Base-by-base conservation (phyloP, 2,797 vertebrate species). In the Sebastes wilsoni region DNA sequence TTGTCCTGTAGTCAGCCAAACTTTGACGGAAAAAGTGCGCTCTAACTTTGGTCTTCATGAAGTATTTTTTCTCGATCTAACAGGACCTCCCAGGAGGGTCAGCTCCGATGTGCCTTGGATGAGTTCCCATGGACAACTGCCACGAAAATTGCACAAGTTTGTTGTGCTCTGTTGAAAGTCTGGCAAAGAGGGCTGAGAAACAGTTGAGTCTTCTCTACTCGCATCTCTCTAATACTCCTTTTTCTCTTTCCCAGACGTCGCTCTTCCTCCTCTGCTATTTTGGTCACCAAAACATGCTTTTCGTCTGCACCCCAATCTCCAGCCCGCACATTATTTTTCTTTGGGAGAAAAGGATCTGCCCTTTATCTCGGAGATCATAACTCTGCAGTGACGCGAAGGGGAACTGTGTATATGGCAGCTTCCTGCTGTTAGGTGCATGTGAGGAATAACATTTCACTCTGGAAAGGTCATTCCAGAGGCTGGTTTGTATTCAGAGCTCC, bases 111-210 rank as follows among this genome's bases (percentile, higher is more conserved):
- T 79, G 89, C 84, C 34, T 89, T 93, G 94, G 93, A 94, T 66
- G 75, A 85, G 79, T 87, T 95, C 94, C 94, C 90, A 90, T 93
- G 93, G 91, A 95, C 81, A 72, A 75, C 75, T 69, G 92, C 95
- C 94, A 94, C 65, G 22, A 75, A 88, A 88, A 86, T 93, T 96
- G 91, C 93, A 91, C 92, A 95, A 95, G 85, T 90, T 86, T 87
- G 86, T 90, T 90, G 83, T 89, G 88, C 88, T 92, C 87, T 80
- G 61, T 84, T 86, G 72, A 84, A 92, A 90, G 80, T 91, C 86
- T 90, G 89, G 91, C 77, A 87, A 65, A 75, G 55, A 74, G 71
- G 23, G 75, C 75, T 79, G 81, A 90, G 85, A 92, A 90, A 88
- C 64, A 89, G 59, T 92, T 85, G 71, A 67, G 66, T 75, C 68